Evolutionary conservation across 2,113 vertebrate genomes (phyloP).

Genomic region (Passer montanus): DNA sequence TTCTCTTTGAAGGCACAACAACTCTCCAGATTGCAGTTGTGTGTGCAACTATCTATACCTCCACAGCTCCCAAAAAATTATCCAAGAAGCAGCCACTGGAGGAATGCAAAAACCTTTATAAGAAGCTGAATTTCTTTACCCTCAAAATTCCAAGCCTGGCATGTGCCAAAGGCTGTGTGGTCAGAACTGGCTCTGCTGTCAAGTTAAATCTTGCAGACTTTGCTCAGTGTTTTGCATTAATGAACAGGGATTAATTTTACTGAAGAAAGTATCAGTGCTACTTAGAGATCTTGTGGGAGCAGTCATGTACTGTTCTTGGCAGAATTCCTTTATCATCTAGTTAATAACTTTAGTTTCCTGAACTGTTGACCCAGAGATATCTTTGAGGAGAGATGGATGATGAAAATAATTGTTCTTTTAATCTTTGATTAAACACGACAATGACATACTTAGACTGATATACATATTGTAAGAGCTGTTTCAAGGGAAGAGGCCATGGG

Average conservation of each 20-base stretch:
- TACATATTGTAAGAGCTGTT: background rate
- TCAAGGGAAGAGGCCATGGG: background rate
- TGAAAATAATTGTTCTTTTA: constrained; percentile 38
- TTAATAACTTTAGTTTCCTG: constrained; percentile 55
- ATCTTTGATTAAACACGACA: constrained; percentile 24
- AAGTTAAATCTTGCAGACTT: background rate
- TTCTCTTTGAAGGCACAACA: background rate
- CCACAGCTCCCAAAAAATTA: background rate
- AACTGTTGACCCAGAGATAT: constrained; percentile 36
- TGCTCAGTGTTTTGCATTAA: constrained; percentile 14
- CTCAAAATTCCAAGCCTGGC: background rate
- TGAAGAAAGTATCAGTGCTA: constrained; percentile 22
- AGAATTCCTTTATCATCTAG: constrained; percentile 31
- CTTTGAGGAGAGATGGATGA: background rate
- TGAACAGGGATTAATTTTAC: constrained; percentile 38
- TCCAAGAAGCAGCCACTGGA: background rate
- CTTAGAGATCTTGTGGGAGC: constrained; percentile 35
- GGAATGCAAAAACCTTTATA: background rate
- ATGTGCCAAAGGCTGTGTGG: background rate
- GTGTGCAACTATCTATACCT: background rate
- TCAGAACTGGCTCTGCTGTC: background rate
- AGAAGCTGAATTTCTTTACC: background rate
- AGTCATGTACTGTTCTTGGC: constrained; percentile 27
- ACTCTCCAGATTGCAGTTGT: background rate
- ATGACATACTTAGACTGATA: background rate